These are phyloP conservation scores for Ashinkailepas kermadecensis DNA, from an alignment of 2,888 invertebrate species.

Conservation along the genomic window DNA sequence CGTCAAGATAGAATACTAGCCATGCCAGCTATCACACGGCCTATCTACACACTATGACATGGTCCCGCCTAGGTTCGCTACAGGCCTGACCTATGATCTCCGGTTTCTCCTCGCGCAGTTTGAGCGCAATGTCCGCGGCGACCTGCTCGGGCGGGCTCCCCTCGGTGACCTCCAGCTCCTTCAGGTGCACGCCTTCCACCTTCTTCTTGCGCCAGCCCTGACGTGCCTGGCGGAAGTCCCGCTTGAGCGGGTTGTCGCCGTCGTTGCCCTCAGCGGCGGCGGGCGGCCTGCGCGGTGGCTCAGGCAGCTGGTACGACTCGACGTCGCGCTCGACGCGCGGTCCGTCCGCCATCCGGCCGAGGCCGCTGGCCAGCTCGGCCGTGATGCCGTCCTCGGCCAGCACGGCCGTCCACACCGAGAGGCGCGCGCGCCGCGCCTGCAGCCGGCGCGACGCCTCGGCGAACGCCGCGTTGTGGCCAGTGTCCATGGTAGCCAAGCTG, in stretches of 20 bases:
- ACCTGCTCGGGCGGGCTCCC: background rate
- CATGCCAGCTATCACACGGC: too few species aligned
- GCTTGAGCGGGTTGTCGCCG: background rate
- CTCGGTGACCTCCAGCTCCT: background rate
- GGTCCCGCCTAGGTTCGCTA: too few species aligned
- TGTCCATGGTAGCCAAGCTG: background rate
- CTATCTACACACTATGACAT: too few species aligned
- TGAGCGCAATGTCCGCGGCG: slow-evolving; percentile 1
- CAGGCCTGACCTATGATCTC: background rate
- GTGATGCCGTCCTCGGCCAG: slow-evolving; percentile 16
- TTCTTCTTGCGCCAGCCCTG: background rate
- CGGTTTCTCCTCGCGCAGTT: background rate
- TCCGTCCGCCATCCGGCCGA: background rate
- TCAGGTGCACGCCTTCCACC: background rate
- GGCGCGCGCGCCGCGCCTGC: slow-evolving; percentile 3
- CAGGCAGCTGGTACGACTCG: slow-evolving; percentile 16
- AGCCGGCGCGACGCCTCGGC: background rate
- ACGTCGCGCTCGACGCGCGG: background rate
- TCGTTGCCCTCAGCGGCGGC: background rate
- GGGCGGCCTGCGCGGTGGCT: background rate
- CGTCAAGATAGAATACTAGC: too few species aligned
- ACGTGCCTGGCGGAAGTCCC: background rate
- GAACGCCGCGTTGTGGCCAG: background rate
- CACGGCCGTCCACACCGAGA: background rate
- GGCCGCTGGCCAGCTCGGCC: slow-evolving; percentile 5